Conservation (phyloP, 1,140 invertebrate species). For the Trinorchestia longiramus region DNA sequence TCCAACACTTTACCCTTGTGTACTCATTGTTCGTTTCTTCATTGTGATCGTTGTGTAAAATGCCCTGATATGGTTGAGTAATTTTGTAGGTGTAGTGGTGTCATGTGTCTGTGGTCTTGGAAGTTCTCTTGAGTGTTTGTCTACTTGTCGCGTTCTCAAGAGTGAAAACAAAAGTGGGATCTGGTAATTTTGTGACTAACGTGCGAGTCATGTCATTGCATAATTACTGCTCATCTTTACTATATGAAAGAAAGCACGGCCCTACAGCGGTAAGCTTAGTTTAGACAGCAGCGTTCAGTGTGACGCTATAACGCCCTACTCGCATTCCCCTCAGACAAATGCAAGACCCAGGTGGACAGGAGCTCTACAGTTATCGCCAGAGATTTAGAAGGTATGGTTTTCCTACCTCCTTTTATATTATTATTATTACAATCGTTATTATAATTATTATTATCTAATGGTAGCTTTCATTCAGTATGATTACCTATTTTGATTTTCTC, state of each 20-base stretch:
- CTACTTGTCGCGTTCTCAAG: background rate
- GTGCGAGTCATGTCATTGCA: background rate
- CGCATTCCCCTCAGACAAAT: slow-evolving; percentile 74
- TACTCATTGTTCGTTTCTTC: background rate
- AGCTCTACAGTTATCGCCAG: slow-evolving; percentile 94
- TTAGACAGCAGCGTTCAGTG: background rate
- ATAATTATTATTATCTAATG: background rate
- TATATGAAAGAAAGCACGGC: background rate
- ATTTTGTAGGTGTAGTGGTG: background rate
- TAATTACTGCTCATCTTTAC: background rate
- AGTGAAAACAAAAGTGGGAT: background rate
- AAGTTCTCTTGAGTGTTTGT: background rate
- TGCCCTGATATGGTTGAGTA: background rate
- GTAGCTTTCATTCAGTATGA: background rate
- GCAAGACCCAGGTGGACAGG: slow-evolving; percentile 88
- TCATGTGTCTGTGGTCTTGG: background rate
- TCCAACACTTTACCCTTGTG: background rate
- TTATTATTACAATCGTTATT: background rate
- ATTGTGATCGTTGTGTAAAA: background rate
- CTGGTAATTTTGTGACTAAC: background rate
- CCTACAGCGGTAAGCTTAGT: background rate
- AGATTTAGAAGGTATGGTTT: slow-evolving; percentile 86
- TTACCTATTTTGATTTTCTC: background rate
- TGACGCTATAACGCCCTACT: background rate
- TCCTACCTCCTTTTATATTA: slow-evolving; percentile 17